These are phyloP conservation scores for Tenualosa ilisha DNA, from an alignment of 2,797 vertebrate genomes.

Conservation along the genomic window DNA sequence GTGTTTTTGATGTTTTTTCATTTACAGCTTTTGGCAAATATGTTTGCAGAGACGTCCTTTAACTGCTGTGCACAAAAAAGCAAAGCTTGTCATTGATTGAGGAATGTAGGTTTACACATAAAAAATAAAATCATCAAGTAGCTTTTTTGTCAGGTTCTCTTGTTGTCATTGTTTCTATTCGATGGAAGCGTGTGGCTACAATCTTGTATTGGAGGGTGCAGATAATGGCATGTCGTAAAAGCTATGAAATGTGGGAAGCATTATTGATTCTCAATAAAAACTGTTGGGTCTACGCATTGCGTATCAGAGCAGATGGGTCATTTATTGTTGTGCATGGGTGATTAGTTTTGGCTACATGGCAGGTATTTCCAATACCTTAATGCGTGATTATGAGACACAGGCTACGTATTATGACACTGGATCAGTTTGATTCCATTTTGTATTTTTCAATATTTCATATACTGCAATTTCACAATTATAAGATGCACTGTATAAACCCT, in stretches of 20 bases:
- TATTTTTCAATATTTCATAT: too few species aligned
- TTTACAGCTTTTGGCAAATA: neutral
- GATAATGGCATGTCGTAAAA: neutral
- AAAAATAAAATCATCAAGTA: neutral
- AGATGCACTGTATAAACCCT: too few species aligned
- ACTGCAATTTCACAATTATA: too few species aligned
- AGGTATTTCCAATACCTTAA: neutral
- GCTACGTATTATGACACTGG: too few species aligned
- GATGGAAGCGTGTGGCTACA: neutral
- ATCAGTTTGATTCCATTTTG: too few species aligned
- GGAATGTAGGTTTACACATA: neutral
- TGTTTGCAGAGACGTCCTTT: neutral
- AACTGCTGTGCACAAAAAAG: neutral
- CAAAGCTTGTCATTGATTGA: neutral
- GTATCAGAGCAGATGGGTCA: neutral
- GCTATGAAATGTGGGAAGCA: neutral
- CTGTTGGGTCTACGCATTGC: neutral
- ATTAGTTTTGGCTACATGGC: neutral
- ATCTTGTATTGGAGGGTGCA: neutral
- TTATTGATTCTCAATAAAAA: slow-evolving; percentile 1
- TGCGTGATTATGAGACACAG: neutral
- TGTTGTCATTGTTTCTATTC: neutral
- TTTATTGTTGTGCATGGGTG: neutral
- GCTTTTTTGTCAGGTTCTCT: too few species aligned
- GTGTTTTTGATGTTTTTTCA: neutral